These are phyloP conservation scores for Decapterus maruadsi DNA, from an alignment of 2,797 vertebrate genomes.

Conservation along the genomic window DNA sequence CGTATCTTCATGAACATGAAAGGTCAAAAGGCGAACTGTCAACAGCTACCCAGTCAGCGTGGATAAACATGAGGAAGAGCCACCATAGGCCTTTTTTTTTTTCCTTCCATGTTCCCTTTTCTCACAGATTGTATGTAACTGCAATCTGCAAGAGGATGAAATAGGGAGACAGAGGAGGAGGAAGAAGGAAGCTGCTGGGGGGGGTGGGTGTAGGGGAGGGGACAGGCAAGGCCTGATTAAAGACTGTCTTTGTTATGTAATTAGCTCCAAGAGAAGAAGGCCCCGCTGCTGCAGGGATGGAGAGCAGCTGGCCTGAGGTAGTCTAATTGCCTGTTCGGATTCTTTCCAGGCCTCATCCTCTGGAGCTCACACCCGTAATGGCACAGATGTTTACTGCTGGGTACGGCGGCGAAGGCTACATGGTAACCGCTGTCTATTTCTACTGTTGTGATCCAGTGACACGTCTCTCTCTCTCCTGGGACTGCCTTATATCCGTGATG, in stretches of 20 bases:
- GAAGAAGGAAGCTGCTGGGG: constrained; percentile 45
- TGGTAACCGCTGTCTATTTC: constrained; percentile 65
- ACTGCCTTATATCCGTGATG: constrained; percentile 33
- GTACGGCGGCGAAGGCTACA: constrained; percentile 58
- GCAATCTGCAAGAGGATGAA: constrained; percentile 26
- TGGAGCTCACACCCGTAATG: constrained; percentile 74
- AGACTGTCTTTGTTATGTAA: constrained; percentile 83
- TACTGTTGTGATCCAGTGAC: constrained; percentile 64
- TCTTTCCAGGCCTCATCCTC: constrained; percentile 76
- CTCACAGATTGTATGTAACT: constrained; percentile 33
- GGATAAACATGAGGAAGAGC: constrained; percentile 7
- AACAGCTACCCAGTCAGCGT: background rate
- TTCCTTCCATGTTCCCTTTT: background rate
- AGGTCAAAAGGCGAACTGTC: constrained; percentile 37
- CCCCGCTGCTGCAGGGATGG: constrained; percentile 68
- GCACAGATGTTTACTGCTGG: constrained; percentile 81
- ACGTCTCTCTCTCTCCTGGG: constrained; percentile 55
- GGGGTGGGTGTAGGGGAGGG: constrained; percentile 37
- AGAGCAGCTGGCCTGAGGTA: constrained; percentile 83
- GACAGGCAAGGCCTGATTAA: constrained; percentile 78
- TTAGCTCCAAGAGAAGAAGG: constrained; percentile 77
- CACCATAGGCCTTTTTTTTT: background rate
- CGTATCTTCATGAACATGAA: constrained; percentile 2
- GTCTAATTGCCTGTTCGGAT: constrained; percentile 83
- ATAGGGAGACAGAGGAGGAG: constrained; percentile 30